Percentiles rank a stretch among this genome's conserved stretches.
These are phyloP conservation scores for Dasyornis broadbenti DNA, from an alignment of 2,113 vertebrate species.

Conservation along the genomic window DNA sequence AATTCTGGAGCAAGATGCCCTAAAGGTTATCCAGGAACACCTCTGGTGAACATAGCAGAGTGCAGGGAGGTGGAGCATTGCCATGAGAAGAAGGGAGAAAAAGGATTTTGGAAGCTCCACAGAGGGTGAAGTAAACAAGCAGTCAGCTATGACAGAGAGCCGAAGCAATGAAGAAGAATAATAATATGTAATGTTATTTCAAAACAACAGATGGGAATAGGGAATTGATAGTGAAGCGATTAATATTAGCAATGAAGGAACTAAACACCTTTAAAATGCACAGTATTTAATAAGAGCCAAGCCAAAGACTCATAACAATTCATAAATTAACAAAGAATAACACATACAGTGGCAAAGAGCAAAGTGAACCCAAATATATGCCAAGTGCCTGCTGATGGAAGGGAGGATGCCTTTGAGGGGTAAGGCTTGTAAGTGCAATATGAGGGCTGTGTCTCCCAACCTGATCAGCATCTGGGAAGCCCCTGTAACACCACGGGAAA, in stretches of 20 bases:
- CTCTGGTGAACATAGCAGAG: background rate
- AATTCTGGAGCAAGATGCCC: background rate
- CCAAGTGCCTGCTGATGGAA: background rate
- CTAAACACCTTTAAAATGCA: constrained; percentile 68
- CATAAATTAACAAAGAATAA: constrained; percentile 65
- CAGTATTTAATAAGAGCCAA: constrained; percentile 63
- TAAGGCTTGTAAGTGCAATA: background rate
- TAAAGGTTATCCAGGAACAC: background rate
- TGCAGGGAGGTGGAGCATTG: background rate
- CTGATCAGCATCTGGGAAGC: background rate
- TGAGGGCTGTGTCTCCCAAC: background rate
- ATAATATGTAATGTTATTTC: constrained; percentile 65
- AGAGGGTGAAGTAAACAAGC: constrained; percentile 63
- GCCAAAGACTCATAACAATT: constrained; percentile 54
- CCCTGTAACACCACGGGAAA: background rate
- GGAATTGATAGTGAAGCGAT: constrained; percentile 65
- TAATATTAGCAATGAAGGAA: constrained; percentile 68
- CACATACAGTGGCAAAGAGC: background rate
- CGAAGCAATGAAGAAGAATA: constrained; percentile 58
- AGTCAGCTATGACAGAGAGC: constrained; percentile 69
- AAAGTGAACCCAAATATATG: background rate
- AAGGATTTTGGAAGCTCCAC: constrained; percentile 36
- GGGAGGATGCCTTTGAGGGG: background rate
- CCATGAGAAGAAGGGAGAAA: constrained; percentile 8
- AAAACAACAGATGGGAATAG: constrained; percentile 72